Percentiles rank a stretch among this genome's conserved stretches.
These are phyloP conservation scores for Diarsia rubi DNA, from an alignment of 2,888 invertebrate genomes.

Conservation along the genomic window DNA sequence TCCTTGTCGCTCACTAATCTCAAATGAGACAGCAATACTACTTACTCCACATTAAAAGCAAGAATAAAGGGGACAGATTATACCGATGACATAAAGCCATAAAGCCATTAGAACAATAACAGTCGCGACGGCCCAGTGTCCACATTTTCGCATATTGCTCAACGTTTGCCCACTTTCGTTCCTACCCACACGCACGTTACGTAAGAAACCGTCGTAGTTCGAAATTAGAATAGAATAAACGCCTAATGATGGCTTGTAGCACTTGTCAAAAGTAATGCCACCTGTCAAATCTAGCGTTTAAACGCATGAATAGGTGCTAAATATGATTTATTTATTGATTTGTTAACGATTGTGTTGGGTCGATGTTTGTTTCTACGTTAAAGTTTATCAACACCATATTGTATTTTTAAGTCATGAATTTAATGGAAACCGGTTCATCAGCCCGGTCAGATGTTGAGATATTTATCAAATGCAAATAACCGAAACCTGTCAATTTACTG, in stretches of 20 bases:
- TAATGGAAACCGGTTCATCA: conserved; percentile 15
- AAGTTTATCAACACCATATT: conserved; percentile 18
- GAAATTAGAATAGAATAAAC: conserved; percentile 82
- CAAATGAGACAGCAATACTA: background rate
- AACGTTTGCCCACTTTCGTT: conserved; percentile 71
- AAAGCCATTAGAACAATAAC: conserved; percentile 52
- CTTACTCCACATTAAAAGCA: conserved; percentile 4
- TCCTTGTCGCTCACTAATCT: conserved; percentile 13
- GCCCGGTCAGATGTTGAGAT: conserved; percentile 8
- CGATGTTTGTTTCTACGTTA: conserved; percentile 38
- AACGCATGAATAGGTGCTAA: conserved; percentile 55
- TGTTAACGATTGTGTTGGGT: conserved; percentile 62
- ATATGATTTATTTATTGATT: conserved; percentile 59
- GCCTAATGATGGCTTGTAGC: conserved; percentile 70
- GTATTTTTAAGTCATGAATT: background rate
- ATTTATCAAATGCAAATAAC: conserved; percentile 40
- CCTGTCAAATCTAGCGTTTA: conserved; percentile 66
- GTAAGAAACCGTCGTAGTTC: conserved; percentile 73
- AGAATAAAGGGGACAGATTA: conserved; percentile 25
- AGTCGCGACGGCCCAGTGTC: conserved; percentile 53
- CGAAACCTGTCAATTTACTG: conserved; percentile 21
- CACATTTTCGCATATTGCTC: conserved; percentile 78
- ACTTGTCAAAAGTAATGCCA: conserved; percentile 72
- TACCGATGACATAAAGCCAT: conserved; percentile 34
- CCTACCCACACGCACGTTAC: conserved; percentile 72